Percentiles rank a stretch among this genome's conserved stretches.
phyloP scores from a whole-genome alignment of 2,113 vertebrate genomes.

The Calyptommatus sinebrachiatus region DNA sequence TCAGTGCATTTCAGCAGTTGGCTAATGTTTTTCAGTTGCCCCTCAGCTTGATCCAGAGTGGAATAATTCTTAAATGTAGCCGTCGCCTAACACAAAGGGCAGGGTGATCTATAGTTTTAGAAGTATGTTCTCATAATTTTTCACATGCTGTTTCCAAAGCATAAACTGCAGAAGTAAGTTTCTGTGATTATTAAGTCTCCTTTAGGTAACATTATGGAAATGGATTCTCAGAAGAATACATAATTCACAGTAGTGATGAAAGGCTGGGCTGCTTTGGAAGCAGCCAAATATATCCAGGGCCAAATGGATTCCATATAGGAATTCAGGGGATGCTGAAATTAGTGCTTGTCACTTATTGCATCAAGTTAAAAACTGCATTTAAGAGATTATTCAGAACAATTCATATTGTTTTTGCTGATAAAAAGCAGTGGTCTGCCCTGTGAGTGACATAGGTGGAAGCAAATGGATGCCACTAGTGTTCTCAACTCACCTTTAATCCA shows the following conservation, averaged over 20 bases:
- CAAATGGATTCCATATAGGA: neutral
- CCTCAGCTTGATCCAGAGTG: too few relatives aligned
- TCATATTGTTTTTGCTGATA: too few relatives aligned
- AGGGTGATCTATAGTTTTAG: constrained; percentile 17
- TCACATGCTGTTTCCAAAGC: constrained; percentile 16
- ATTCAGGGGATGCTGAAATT: neutral
- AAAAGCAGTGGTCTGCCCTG: too few relatives aligned
- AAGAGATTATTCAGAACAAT: too few relatives aligned
- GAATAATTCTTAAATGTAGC: too few relatives aligned
- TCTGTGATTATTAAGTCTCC: neutral
- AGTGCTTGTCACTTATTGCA: neutral
- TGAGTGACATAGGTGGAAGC: too few relatives aligned
- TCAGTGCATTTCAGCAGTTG: too few relatives aligned
- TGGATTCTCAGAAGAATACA: neutral
- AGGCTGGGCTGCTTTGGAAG: neutral
- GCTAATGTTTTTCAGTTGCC: too few relatives aligned
- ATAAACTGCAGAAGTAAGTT: neutral
- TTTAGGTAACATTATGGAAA: neutral
- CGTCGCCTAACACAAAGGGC: too few relatives aligned
- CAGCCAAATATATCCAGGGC: neutral
- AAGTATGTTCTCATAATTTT: neutral
- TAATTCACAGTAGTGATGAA: constrained; percentile 2
- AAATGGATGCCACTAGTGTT: too few relatives aligned
- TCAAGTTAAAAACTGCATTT: neutral
- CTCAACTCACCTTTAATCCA: too few relatives aligned